These are phyloP conservation scores for Stomatorhinus walkeri DNA, from an alignment of 2,797 vertebrate genomes.

Conservation along the genomic window DNA sequence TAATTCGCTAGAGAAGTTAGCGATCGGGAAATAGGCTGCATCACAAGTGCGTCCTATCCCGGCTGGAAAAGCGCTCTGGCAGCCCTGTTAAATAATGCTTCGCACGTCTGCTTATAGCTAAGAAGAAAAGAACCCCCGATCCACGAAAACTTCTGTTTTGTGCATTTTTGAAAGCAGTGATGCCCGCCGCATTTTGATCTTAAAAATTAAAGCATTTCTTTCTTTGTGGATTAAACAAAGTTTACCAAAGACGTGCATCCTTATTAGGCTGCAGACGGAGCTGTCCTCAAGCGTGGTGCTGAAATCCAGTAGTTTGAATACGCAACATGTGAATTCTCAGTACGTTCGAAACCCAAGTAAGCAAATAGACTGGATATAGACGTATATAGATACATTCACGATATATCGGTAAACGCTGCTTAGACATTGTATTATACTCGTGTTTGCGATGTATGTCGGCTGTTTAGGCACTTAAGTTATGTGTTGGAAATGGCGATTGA, in stretches of 20 bases:
- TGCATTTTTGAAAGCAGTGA: background rate
- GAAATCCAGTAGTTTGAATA: constrained; percentile 20
- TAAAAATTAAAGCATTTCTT: background rate
- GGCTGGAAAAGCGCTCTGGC: background rate
- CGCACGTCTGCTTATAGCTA: background rate
- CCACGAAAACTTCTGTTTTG: background rate
- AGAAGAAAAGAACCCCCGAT: background rate
- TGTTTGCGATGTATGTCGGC: background rate
- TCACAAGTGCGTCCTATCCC: background rate
- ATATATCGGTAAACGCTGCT: background rate
- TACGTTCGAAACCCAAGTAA: background rate
- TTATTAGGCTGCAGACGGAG: background rate
- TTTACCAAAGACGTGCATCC: background rate
- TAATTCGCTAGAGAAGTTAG: background rate
- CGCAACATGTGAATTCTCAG: background rate
- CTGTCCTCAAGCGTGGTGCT: constrained; percentile 22
- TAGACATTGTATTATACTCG: background rate
- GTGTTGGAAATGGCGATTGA: background rate
- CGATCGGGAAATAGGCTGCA: background rate
- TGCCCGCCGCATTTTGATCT: background rate
- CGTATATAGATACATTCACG: background rate
- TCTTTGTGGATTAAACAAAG: background rate
- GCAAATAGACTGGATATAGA: background rate
- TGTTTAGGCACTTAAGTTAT: background rate
- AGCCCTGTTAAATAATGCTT: background rate